Evolutionary conservation across 2,888 invertebrate genomes (phyloP), one percentile per base, ranked within the genome.

Genomic region (Baccha elongata): DNA sequence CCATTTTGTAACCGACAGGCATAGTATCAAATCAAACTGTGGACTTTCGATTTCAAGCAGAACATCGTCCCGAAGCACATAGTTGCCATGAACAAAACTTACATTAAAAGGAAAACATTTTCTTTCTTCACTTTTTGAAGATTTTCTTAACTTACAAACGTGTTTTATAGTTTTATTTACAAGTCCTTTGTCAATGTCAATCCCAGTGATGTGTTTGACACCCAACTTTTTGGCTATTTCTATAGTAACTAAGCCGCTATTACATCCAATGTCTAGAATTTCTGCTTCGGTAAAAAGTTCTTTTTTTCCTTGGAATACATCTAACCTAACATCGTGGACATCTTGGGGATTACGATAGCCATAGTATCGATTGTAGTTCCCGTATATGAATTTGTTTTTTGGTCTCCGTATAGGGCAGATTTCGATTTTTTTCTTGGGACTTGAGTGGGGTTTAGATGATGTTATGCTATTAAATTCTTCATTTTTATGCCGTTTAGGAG

Each of bases 1-100:
- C 97, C 97, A 98, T 89, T 98, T 98, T 3, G 97, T 97, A 19
- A 97, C 93, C 71, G 96, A 96, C 46, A 98, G 91, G 86, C 97
- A 97, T 19, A 97, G 91, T 84, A 98, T 96, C 3, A 94, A 92
- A 90, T 98, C 96, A 88, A 94, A 97, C 87, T 96, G 95, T 6
- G 94, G 93, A 81, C 93, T 93, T 88, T 96, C 95, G 50, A 93
- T 91, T 62, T 94, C 93, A 11, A 97, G 89, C 58, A 95, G 89
- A 6, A 93, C 92, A 87, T 97, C 96, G 86, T 93, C 93, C 42
- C 94, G 94, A 71, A 96, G 91, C 21, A 97, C 95, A 89, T 96
- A 97, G 88, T 97, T 97, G 26, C 95, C 96, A 93, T 95, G 91
- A 46, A 92, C 91, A 89, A 96, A 96, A 35, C 92, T 93, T 35